Base-by-base conservation (phyloP, 2,888 invertebrate genomes). In the Spodoptera picta region DNA sequence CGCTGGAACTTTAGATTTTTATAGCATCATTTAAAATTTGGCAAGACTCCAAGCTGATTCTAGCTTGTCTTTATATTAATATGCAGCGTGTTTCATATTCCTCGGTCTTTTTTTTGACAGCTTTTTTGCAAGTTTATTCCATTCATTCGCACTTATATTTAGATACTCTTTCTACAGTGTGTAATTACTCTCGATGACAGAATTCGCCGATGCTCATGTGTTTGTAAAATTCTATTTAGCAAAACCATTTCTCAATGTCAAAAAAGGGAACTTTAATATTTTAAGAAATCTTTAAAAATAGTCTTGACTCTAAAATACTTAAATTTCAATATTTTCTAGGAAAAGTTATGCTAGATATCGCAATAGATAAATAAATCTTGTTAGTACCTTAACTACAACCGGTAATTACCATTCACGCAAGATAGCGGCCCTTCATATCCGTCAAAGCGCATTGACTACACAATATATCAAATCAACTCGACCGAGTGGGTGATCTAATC, bases 1-100 rank as follows among this genome's bases (percentile, higher is more conserved):
- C 84, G 73, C 87, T 90, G 90, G 86, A 92, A 88, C 86, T 90
- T 89, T 82, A 83, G 83, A 86, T 89, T 91, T 93, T 93, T 92
- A 93, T 92, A 86, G 87, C 88, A 87, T 88, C 90, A 87, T 92
- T 89, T 85, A 82, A 87, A 85, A 86, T 79, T 80, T 93, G 93
- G 93, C 91, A 71, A 44, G n/a, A 14, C 66, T 89, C 93, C 94
- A 92, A 89, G 81, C 73, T 81, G 77, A 88, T 81, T 87, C 77
- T 83, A 83, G 76, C 79, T 83, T 89, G 84, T 85, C 82, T 86
- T 84, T 82, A 74, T 84, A 77, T 70, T 83, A 77, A 86, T 85
- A 87, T 85, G 73, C 85, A 91, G 92, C 77, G 80, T 91, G 92
- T 85, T 89, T 79, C 80, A 81, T 79, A 83, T 82, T 78, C 71